Evolutionary conservation across 2,888 invertebrate genomes (phyloP).

Genomic region (Melieria picta): DNA sequence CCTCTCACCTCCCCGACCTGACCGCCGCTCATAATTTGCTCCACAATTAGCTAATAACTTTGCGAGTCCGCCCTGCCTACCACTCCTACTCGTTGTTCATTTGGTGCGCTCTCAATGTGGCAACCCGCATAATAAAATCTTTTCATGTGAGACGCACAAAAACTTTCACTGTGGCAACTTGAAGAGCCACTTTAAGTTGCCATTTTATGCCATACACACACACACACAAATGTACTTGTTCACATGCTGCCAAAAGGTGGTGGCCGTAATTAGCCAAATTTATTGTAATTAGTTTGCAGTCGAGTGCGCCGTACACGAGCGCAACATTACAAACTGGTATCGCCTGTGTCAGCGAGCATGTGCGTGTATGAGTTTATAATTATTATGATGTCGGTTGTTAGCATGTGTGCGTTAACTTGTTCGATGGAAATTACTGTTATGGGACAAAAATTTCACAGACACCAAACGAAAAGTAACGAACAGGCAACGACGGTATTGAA

Average conservation of each 20-base stretch:
- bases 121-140: too few species aligned
- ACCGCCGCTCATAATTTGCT: not conserved
- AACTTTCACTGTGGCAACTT: too few species aligned
- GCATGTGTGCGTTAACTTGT: constrained; percentile 39
- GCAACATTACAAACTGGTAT: not conserved
- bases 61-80: not conserved
- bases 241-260: too few species aligned
- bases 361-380: not conserved
- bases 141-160: not conserved
- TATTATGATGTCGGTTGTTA: constrained; percentile 3
- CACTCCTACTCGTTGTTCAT: not conserved
- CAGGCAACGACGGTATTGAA: not conserved
- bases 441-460: too few species aligned
- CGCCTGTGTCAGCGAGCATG: not conserved
- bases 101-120: not conserved
- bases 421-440: constrained; percentile 38
- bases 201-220: not conserved
- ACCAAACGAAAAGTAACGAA: not conserved
- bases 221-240: constrained; percentile 1
- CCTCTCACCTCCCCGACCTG: not conserved
- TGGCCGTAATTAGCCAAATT: constrained; percentile 31
- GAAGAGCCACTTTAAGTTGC: not conserved
- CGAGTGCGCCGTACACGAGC: not conserved
- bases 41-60: constrained; percentile 6
- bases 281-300: constrained; percentile 27